A percentile compares a stretch with the other conserved stretches of the same genome.
Evolutionary conservation across 2,797 vertebrate genomes (phyloP).

Genomic region (Urosaurus nigricauda): DNA sequence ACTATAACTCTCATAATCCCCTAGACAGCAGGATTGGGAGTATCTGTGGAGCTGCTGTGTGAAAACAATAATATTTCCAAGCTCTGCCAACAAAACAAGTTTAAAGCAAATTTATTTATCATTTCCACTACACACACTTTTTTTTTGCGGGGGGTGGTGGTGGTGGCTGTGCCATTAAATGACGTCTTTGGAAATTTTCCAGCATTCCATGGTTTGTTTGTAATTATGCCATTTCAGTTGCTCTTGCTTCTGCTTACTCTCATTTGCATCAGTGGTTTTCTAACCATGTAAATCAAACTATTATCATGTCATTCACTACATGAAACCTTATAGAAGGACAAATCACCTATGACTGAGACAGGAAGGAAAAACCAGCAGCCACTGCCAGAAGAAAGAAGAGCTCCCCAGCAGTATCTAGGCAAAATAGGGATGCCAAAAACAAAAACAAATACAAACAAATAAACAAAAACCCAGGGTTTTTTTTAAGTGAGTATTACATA

Average conservation of each 20-base stretch:
- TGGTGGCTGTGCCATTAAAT: not conserved
- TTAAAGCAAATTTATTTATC: no score
- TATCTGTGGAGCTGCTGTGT: no score
- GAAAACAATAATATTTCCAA: no score
- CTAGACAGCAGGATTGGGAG: no score
- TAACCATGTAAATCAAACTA: not conserved
- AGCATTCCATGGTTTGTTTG: not conserved
- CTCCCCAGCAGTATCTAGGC: not conserved
- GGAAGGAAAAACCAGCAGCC: no score
- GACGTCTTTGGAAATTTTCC: no score
- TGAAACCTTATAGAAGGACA: not conserved
- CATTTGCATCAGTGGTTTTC: not conserved
- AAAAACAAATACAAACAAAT: no score
- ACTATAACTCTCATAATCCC: no score
- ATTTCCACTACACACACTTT: not conserved
- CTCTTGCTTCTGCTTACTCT: not conserved
- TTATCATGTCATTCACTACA: not conserved
- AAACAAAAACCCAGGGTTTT: no score
- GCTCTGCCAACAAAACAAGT: not conserved
- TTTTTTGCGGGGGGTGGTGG: no score
- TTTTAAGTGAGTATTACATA: no score
- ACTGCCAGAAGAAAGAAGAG: not conserved
- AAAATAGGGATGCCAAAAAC: no score
- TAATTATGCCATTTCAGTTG: not conserved
- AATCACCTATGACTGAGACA: not conserved